Evolutionary conservation across 2,797 vertebrate genomes (phyloP).

Genomic region (Champsocephalus gunnari): DNA sequence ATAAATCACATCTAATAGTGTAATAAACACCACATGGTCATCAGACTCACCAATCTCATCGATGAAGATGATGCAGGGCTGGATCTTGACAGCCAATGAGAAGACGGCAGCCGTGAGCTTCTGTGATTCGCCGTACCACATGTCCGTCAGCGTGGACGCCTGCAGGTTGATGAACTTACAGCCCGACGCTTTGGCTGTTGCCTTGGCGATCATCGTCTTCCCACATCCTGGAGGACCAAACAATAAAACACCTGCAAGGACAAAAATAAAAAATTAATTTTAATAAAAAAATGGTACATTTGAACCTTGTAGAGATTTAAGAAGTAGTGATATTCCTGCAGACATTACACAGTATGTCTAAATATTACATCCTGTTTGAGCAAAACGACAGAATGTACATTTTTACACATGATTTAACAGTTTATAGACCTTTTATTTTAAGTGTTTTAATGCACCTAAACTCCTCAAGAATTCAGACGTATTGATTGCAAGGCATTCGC

Average conservation of each 20-base stretch:
- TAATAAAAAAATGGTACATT: no score
- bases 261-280: no score
- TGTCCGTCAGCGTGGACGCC: conserved; percentile 86
- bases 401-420: background rate
- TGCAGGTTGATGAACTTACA: conserved; percentile 90
- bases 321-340: background rate
- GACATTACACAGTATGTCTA: no score
- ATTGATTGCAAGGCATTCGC: no score
- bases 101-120: conserved; percentile 89
- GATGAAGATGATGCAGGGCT: conserved; percentile 89
- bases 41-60: conserved; percentile 86
- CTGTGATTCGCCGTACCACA: conserved; percentile 89
- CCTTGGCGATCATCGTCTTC: conserved; percentile 89
- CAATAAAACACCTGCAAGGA: conserved; percentile 81
- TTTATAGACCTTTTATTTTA: background rate
- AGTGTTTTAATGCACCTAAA: no score
- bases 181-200: conserved; percentile 86
- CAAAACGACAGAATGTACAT: background rate
- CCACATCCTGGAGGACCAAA: conserved; percentile 88
- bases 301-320: no score
- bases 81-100: conserved; percentile 87
- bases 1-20: background rate
- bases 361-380: no score
- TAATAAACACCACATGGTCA: background rate
- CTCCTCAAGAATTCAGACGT: no score